phyloP scores from a whole-genome alignment of 2,888 invertebrate species.

The Drosophila imparisetae region DNA sequence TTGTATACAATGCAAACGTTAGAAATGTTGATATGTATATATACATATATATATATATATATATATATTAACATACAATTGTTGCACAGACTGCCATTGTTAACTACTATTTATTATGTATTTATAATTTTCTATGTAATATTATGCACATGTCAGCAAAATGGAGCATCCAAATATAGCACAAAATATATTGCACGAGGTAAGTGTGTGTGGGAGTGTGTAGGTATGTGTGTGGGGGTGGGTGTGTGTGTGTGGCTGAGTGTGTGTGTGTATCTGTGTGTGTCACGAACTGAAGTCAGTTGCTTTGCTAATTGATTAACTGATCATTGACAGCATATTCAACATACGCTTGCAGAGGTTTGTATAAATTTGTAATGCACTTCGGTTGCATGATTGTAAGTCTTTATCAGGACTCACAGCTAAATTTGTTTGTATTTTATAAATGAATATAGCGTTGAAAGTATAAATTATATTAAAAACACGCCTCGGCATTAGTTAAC shows the following conservation, averaged over 20 bases:
- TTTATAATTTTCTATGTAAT: conserved; percentile 30
- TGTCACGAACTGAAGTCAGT: conserved; percentile 22
- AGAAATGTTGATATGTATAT: not conserved
- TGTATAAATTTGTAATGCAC: not conserved
- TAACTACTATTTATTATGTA: conserved; percentile 32
- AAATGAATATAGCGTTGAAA: not conserved
- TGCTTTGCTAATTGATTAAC: conserved; percentile 43
- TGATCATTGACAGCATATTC: conserved; percentile 7
- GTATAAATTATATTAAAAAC: not conserved
- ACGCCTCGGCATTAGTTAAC: not conserved
- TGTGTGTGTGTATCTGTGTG: not conserved
- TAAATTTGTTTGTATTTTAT: not conserved
- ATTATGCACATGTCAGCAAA: conserved; percentile 26
- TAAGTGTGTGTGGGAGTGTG: conserved; percentile 4
- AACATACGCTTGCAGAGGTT: not conserved
- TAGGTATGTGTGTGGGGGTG: conserved; percentile 4
- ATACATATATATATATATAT: conserved; percentile 1
- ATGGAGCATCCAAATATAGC: conserved; percentile 34
- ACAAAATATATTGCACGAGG: conserved; percentile 1
- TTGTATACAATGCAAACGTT: conserved; percentile 29
- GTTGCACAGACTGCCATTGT: conserved; percentile 15
- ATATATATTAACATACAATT: conserved; percentile 10
- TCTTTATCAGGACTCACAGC: not conserved
- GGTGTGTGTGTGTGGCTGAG: not conserved
- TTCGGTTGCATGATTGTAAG: not conserved